Conservation (phyloP, 2,113 vertebrate species). For the Chiloscyllium plagiosum region DNA sequence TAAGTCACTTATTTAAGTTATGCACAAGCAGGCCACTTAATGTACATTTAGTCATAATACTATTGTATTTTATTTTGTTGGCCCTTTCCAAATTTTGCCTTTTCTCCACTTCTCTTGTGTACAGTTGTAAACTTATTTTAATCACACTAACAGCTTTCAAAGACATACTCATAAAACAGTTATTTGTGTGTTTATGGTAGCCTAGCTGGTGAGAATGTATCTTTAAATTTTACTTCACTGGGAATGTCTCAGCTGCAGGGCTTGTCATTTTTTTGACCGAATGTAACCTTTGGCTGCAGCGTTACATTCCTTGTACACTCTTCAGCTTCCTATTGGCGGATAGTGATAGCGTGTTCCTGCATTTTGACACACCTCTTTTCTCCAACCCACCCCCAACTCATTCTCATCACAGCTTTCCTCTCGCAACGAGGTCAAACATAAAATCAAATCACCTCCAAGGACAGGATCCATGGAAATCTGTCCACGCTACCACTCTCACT, state of each 20-base stretch:
- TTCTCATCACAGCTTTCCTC: neutral
- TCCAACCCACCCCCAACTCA: neutral
- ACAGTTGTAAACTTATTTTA: neutral
- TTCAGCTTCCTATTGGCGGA: constrained; percentile 1
- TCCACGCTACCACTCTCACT: too few species aligned
- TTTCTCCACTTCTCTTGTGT: neutral
- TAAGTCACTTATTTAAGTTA: neutral
- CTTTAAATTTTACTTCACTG: neutral
- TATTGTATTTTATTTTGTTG: neutral
- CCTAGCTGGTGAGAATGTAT: neutral
- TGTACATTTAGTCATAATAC: neutral
- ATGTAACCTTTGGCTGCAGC: neutral
- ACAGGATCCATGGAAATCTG: neutral
- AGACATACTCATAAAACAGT: neutral
- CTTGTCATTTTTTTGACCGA: neutral
- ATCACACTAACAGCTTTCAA: neutral
- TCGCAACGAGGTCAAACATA: neutral
- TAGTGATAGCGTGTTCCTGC: neutral
- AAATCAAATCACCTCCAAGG: neutral
- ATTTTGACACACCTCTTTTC: neutral
- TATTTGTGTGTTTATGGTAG: neutral
- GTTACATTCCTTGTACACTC: neutral
- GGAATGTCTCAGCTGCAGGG: neutral
- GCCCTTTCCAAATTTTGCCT: neutral
- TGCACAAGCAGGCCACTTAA: too few species aligned